These are phyloP conservation scores for Coenonympha arcania DNA, from an alignment of 2,888 invertebrate species.

Conservation along the genomic window DNA sequence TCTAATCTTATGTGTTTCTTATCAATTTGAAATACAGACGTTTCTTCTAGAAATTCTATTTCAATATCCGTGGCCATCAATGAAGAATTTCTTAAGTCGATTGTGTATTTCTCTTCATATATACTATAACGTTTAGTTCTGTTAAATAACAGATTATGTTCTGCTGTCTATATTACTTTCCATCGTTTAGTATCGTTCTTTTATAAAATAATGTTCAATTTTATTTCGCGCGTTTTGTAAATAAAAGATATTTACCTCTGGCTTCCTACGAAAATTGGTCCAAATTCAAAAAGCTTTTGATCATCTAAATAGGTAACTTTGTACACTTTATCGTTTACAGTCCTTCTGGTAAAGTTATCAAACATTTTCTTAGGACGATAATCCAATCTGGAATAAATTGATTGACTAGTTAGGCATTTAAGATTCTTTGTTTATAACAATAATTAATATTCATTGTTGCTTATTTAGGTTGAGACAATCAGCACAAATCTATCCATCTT, in stretches of 20 bases:
- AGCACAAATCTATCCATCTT: too few species aligned
- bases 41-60: constrained; percentile 60
- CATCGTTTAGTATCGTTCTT: too few species aligned
- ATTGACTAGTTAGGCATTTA: background rate
- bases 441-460: background rate
- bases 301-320: constrained; percentile 63
- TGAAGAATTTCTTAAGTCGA: constrained; percentile 73
- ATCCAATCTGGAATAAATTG: constrained; percentile 44
- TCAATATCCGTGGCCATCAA: constrained; percentile 62
- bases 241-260: constrained; percentile 39
- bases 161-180: too few species aligned
- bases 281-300: constrained; percentile 60
- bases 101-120: constrained; percentile 61
- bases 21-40: constrained; percentile 60
- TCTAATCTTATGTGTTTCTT: constrained; percentile 50
- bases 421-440: background rate
- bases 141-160: background rate
- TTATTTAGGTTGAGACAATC: too few species aligned
- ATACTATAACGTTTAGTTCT: constrained; percentile 41
- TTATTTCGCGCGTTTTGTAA: background rate
- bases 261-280: constrained; percentile 59
- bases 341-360: constrained; percentile 56
- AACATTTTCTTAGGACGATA: constrained; percentile 69
- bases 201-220: background rate
- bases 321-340: constrained; percentile 52